phyloP scores from a whole-genome alignment of 2,113 vertebrate genomes.

The Brachyistius frenatus region DNA sequence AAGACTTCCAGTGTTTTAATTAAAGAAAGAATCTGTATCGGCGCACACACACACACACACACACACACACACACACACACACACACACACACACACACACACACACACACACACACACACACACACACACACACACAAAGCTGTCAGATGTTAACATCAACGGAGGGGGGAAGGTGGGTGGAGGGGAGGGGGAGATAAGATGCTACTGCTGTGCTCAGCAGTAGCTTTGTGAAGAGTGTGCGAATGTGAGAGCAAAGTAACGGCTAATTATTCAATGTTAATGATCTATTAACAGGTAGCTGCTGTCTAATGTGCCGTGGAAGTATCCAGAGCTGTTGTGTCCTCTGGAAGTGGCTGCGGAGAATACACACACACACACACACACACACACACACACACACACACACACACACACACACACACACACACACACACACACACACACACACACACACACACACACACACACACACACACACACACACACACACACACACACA shows the following conservation, averaged over 20 bases:
- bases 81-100: conserved; percentile 72
- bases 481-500: no score
- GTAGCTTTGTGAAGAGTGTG: conserved; percentile 64
- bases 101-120: conserved; percentile 70
- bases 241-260: conserved; percentile 67
- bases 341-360: conserved; percentile 37
- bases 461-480: no score
- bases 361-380: conserved; percentile 5
- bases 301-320: conserved; percentile 38
- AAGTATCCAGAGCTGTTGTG: conserved; percentile 42
- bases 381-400: conserved; percentile 1
- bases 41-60: conserved; percentile 64
- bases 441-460: no score
- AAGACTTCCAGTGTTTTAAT: conserved; percentile 78
- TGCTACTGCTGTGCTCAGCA: conserved; percentile 65
- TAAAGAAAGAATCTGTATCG: conserved; percentile 59
- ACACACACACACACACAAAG: conserved; percentile 70
- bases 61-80: conserved; percentile 70
- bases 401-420: neutral
- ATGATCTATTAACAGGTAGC: conserved; percentile 79
- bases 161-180: conserved; percentile 28
- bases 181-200: conserved; percentile 51
- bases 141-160: conserved; percentile 62
- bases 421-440: neutral
- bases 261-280: conserved; percentile 77